A percentile compares a stretch with the other conserved stretches of the same genome.
Conservation (phyloP, 2,888 invertebrate species). For the Lordiphosa andalusiaca region DNA sequence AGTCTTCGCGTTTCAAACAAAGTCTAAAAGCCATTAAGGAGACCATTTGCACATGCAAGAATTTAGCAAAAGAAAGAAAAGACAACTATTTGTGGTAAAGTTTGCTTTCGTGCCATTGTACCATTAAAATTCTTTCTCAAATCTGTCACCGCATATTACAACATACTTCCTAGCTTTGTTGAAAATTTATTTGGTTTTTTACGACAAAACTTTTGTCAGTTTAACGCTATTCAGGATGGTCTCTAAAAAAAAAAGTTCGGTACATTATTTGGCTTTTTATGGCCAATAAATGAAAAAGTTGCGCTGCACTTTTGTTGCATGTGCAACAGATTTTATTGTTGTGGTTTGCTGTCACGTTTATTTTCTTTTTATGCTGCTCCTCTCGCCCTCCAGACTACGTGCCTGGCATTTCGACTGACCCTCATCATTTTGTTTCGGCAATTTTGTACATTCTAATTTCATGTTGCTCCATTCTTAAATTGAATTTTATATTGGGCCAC, state of each 20-base stretch:
- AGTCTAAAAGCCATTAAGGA: too few species aligned
- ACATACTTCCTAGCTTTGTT: constrained; percentile 14
- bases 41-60: too few species aligned
- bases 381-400: constrained; percentile 23
- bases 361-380: constrained; percentile 10
- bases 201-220: constrained; percentile 50
- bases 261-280: constrained; percentile 42
- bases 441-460: constrained; percentile 25
- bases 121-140: constrained; percentile 18
- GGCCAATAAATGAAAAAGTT: constrained; percentile 56
- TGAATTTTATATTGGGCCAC: constrained; percentile 46
- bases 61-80: constrained; percentile 5
- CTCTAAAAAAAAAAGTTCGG: constrained; percentile 24
- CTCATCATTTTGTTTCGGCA: constrained; percentile 23
- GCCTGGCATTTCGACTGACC: constrained; percentile 27
- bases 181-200: constrained; percentile 26
- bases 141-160: constrained; percentile 14
- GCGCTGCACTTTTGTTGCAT: constrained; percentile 40
- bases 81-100: constrained; percentile 2
- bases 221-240: constrained; percentile 23
- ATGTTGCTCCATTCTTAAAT: constrained; percentile 25
- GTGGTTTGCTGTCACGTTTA: constrained; percentile 34
- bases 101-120: constrained; percentile 16
- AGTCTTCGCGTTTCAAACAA: too few species aligned
- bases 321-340: constrained; percentile 57